Conservation (phyloP, 2,888 invertebrate species). For the Dryadula phaetusa region DNA sequence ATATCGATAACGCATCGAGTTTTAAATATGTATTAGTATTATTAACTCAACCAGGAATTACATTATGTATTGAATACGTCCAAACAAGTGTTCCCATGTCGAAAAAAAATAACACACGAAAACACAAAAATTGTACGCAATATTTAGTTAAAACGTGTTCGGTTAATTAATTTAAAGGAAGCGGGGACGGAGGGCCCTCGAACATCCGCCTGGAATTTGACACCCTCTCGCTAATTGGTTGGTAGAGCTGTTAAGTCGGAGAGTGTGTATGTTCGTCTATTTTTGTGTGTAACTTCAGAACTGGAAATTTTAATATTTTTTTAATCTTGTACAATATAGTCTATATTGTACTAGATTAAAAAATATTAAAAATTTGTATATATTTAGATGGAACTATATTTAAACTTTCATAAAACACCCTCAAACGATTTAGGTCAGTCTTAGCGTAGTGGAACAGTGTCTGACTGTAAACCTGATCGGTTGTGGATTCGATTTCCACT, state of each 20-base stretch:
- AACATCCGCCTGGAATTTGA: conserved; percentile 45
- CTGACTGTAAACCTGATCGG: too few relatives aligned
- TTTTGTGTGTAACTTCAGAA: conserved; percentile 11
- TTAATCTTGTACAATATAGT: too few relatives aligned
- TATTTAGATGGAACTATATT: neutral
- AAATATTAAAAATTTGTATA: neutral
- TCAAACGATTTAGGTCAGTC: too few relatives aligned
- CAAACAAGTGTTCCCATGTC: neutral
- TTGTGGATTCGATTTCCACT: too few relatives aligned
- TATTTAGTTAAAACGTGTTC: conserved; percentile 17
- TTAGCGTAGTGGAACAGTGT: too few relatives aligned
- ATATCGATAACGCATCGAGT: too few relatives aligned
- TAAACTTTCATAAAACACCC: too few relatives aligned
- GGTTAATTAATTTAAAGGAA: conserved; percentile 21
- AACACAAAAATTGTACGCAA: conserved; percentile 4
- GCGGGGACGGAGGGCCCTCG: conserved; percentile 36
- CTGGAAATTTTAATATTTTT: too few relatives aligned
- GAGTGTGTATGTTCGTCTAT: conserved; percentile 11
- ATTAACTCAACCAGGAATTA: too few relatives aligned
- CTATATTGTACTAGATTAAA: neutral
- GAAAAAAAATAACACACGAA: conserved; percentile 5
- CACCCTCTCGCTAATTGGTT: conserved; percentile 43
- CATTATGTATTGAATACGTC: too few relatives aligned
- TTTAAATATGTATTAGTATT: too few relatives aligned
- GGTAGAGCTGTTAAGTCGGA: conserved; percentile 1